Evolutionary conservation across 2,797 vertebrate genomes (phyloP).

Genomic region (Micropoecilia bifurca): DNA sequence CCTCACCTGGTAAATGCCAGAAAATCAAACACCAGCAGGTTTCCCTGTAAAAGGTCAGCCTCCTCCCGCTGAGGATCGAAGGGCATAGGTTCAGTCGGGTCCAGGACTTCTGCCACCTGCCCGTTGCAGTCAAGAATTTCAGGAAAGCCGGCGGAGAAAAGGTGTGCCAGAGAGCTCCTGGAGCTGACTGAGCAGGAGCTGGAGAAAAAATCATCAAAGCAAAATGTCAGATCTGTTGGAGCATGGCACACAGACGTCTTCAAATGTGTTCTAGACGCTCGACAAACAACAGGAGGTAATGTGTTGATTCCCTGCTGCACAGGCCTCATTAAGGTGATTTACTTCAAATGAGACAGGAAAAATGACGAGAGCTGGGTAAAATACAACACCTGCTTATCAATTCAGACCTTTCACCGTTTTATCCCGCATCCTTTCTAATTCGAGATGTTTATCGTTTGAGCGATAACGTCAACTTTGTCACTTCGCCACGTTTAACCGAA

Average conservation of each 20-base stretch:
- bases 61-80: slow-evolving; percentile 87
- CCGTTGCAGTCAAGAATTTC: slow-evolving; percentile 83
- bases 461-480: slow-evolving; percentile 32
- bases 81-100: slow-evolving; percentile 73
- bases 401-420: slow-evolving; percentile 17
- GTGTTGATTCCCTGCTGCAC: slow-evolving; percentile 32
- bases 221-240: slow-evolving; percentile 3
- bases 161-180: slow-evolving; percentile 83
- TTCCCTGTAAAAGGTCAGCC: slow-evolving; percentile 85
- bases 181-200: slow-evolving; percentile 83
- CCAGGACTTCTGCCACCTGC: slow-evolving; percentile 83
- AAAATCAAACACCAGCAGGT: slow-evolving; percentile 92
- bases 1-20: slow-evolving; percentile 91
- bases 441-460: slow-evolving; percentile 42
- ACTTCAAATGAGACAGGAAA: slow-evolving; percentile 44
- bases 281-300: slow-evolving; percentile 41
- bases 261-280: slow-evolving; percentile 18
- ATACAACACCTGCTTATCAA: slow-evolving; percentile 29
- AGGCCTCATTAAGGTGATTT: slow-evolving; percentile 43
- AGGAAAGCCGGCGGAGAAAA: slow-evolving; percentile 85
- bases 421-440: slow-evolving; percentile 28
- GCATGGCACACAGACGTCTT: slow-evolving; percentile 24
- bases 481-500: slow-evolving; percentile 33
- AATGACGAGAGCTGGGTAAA: slow-evolving; percentile 24
- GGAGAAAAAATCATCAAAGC: slow-evolving; percentile 20